Conservation (phyloP, 2,113 vertebrate genomes). For the Silurus asotus region DNA sequence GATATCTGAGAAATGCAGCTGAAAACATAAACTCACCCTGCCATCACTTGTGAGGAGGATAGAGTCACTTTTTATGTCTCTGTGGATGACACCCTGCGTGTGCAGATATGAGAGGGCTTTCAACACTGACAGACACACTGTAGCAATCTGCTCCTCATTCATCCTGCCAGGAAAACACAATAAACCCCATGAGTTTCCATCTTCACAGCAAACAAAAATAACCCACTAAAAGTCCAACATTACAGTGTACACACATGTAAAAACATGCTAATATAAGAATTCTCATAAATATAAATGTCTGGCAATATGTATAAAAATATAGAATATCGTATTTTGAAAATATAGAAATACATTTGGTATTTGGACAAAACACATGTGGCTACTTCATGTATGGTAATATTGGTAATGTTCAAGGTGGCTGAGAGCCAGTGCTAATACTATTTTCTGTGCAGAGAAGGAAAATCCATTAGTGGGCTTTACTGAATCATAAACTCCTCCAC, state of each 20-base stretch:
- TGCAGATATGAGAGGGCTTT: slow-evolving; percentile 94
- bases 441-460: not conserved
- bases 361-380: not conserved
- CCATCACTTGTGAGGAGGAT: slow-evolving; percentile 97
- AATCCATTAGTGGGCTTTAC: too few species aligned
- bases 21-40: slow-evolving; percentile 75
- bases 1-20: not conserved
- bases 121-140: slow-evolving; percentile 93
- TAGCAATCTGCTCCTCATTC: slow-evolving; percentile 99
- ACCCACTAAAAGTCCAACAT: not conserved
- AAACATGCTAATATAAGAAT: not conserved
- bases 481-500: not conserved
- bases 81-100: slow-evolving; percentile 96
- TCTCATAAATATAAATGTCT: not conserved
- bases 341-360: not conserved
- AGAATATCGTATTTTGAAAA: not conserved
- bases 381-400: not conserved
- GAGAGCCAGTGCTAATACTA: not conserved
- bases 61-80: slow-evolving; percentile 98
- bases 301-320: not conserved
- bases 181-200: slow-evolving; percentile 18
- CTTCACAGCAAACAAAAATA: not conserved
- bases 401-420: not conserved
- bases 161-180: slow-evolving; percentile 77
- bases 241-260: not conserved